Evolutionary conservation across 2,113 vertebrate genomes (phyloP).

Genomic region (Elgaria multicarinata): DNA sequence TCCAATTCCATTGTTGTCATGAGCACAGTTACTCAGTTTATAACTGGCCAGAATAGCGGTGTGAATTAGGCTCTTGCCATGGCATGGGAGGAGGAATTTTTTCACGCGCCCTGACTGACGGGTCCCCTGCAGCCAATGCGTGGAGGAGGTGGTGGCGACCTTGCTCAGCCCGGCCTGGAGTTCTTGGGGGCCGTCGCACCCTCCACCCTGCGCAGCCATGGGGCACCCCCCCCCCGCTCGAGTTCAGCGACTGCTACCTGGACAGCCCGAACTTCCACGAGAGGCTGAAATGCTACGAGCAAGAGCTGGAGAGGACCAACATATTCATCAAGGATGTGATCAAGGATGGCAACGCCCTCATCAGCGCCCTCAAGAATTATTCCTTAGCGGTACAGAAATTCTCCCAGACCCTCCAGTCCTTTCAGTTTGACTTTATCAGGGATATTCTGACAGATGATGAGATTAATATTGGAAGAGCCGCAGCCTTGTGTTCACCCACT

Average conservation of each 20-base stretch:
- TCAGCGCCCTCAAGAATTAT: slow-evolving; percentile 88
- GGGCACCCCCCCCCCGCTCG: slow-evolving; percentile 91
- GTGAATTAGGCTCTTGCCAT: background rate
- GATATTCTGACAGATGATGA: slow-evolving; percentile 96
- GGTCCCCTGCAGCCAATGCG: background rate
- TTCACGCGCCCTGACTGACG: background rate
- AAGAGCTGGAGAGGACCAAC: slow-evolving; percentile 91
- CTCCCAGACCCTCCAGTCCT: slow-evolving; percentile 91
- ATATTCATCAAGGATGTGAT: slow-evolving; percentile 94
- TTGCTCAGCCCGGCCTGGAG: too few relatives aligned
- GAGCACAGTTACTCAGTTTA: background rate
- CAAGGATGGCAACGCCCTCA: slow-evolving; percentile 93
- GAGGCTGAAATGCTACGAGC: slow-evolving; percentile 90
- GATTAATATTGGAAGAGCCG: slow-evolving; percentile 96
- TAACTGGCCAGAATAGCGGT: background rate
- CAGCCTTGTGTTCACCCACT: too few relatives aligned
- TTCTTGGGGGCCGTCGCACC: background rate
- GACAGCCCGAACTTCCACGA: slow-evolving; percentile 94
- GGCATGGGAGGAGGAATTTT: background rate
- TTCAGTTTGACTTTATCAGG: slow-evolving; percentile 95
- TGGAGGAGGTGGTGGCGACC: background rate
- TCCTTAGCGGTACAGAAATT: slow-evolving; percentile 94
- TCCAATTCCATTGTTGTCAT: background rate
- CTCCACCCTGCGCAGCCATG: slow-evolving; percentile 73
- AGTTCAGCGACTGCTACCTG: slow-evolving; percentile 91